These are phyloP conservation scores for Brachyalestes nurse DNA, from an alignment of 2,797 vertebrate genomes.

Conservation along the genomic window DNA sequence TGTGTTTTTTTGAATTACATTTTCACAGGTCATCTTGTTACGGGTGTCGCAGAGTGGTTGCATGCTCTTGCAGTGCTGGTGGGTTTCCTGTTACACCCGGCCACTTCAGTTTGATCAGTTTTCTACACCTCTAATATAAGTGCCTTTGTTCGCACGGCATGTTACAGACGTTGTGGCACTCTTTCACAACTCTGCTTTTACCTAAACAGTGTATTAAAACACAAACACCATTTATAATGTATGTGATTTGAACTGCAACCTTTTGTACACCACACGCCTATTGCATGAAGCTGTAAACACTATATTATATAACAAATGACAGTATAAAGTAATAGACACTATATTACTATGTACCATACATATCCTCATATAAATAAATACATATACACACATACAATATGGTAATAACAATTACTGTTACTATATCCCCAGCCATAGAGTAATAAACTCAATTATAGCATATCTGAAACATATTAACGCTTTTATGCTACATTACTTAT, in stretches of 20 bases:
- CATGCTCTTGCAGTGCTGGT: conserved; percentile 67
- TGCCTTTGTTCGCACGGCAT: not conserved
- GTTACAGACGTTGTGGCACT: not conserved
- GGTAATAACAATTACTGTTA: no score
- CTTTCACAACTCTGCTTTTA: not conserved
- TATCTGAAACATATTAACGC: no score
- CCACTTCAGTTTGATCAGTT: not conserved
- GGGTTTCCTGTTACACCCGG: conserved; percentile 74
- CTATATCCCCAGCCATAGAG: no score
- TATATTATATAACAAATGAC: no score
- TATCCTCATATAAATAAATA: not conserved
- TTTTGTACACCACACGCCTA: no score
- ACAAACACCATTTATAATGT: no score
- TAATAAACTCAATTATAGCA: no score
- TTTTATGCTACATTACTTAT: no score
- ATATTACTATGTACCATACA: not conserved
- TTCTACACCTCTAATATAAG: not conserved
- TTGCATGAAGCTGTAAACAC: not conserved
- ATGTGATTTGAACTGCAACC: no score
- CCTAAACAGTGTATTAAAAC: no score
- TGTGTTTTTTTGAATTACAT: conserved; percentile 10
- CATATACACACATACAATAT: no score
- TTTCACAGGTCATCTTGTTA: conserved; percentile 16
- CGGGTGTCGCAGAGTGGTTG: not conserved
- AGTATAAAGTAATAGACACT: not conserved